phyloP scores from a whole-genome alignment of 2,113 vertebrate species.

The Ailuropoda melanoleuca region DNA sequence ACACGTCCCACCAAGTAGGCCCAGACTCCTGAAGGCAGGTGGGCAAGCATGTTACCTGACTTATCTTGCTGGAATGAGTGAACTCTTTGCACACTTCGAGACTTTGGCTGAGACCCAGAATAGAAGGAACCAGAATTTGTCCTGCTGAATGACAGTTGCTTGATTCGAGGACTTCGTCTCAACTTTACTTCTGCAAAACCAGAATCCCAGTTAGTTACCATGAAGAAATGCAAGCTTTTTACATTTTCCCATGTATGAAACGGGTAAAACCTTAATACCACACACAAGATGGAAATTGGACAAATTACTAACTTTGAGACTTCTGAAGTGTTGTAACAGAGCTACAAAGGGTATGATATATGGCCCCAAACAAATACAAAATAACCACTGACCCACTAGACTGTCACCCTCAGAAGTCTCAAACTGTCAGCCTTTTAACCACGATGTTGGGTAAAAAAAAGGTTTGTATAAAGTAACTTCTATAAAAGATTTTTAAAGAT shows the following conservation, averaged over 20 bases:
- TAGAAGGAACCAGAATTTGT: conserved; percentile 88
- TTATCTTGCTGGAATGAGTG: conserved; percentile 71
- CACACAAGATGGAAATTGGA: neutral
- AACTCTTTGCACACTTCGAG: conserved; percentile 85
- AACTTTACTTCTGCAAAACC: conserved; percentile 82
- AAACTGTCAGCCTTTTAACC: neutral
- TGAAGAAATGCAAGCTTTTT: neutral
- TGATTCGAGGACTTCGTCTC: conserved; percentile 94
- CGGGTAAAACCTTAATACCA: neutral
- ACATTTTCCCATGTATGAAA: neutral
- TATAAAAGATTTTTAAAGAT: neutral
- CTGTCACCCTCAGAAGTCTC: neutral
- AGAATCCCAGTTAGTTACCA: neutral
- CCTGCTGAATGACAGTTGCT: conserved; percentile 85
- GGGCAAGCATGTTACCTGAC: neutral
- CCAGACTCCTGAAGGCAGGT: neutral
- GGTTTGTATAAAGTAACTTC: neutral
- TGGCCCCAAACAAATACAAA: neutral
- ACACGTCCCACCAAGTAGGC: neutral
- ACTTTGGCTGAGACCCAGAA: conserved; percentile 85
- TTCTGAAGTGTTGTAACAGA: neutral
- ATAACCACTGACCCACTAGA: neutral
- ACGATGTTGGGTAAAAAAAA: neutral
- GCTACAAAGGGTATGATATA: neutral
- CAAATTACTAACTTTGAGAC: neutral